Evolutionary conservation across 2,888 invertebrate species (phyloP).

Genomic region (Xestia ashworthii): DNA sequence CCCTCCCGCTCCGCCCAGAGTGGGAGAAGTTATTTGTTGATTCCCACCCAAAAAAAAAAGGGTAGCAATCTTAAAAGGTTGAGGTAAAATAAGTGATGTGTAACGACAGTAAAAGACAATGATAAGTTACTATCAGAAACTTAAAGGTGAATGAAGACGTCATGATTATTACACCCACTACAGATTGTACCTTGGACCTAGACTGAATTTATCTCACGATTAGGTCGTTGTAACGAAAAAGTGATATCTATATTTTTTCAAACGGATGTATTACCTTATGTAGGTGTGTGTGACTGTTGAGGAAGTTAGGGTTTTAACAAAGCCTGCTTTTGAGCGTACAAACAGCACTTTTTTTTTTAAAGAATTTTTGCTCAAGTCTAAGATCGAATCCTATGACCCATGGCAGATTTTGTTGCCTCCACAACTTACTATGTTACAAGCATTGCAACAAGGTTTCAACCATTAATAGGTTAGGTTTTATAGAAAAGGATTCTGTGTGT

Average conservation of each 20-base stretch:
- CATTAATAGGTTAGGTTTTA: background rate
- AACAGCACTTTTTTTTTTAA: background rate
- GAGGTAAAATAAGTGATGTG: no score
- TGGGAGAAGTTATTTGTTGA: no score
- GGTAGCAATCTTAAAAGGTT: no score
- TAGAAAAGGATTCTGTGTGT: background rate
- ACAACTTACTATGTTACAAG: background rate
- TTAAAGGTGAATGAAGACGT: constrained; percentile 41
- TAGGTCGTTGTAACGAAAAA: background rate
- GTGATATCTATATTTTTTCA: background rate
- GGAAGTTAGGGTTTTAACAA: background rate
- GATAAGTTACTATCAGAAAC: background rate
- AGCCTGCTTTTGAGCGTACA: background rate
- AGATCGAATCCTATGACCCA: background rate
- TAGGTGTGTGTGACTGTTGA: background rate
- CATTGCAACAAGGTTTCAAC: background rate
- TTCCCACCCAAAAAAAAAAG: no score
- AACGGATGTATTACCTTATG: background rate
- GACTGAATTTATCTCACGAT: background rate
- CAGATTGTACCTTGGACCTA: background rate
- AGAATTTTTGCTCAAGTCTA: background rate
- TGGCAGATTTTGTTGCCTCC: background rate
- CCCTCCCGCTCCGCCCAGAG: no score
- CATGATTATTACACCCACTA: constrained; percentile 28
- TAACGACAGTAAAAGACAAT: background rate